Percentiles rank a stretch among this genome's conserved stretches.
phyloP scores from a whole-genome alignment of 1,140 invertebrate species.

The Anastrepha obliqua region DNA sequence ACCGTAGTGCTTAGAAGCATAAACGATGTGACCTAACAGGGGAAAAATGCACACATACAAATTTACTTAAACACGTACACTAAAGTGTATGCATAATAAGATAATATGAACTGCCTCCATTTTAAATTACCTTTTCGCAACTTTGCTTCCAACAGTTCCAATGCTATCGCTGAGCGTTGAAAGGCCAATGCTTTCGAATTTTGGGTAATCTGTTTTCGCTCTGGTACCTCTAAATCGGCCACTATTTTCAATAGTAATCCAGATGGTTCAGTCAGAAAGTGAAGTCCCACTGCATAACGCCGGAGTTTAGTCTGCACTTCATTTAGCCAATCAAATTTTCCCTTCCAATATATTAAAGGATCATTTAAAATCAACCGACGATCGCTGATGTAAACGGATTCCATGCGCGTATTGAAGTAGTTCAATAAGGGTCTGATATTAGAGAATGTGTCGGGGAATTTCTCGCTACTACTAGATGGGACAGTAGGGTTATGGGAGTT shows the following conservation, averaged over 20 bases:
- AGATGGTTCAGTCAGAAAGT: conserved; percentile 64
- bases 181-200: conserved; percentile 65
- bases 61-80: background rate
- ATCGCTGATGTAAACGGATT: conserved; percentile 62
- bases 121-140: conserved; percentile 39
- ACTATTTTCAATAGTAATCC: conserved; percentile 63
- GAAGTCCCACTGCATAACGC: conserved; percentile 60
- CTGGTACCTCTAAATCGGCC: conserved; percentile 60
- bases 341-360: conserved; percentile 64
- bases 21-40: conserved; percentile 61
- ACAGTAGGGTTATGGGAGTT: background rate
- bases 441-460: background rate
- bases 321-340: conserved; percentile 59
- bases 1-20: conserved; percentile 66
- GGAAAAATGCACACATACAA: background rate
- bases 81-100: background rate
- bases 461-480: background rate
- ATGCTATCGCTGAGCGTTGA: conserved; percentile 59
- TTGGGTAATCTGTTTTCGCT: conserved; percentile 40
- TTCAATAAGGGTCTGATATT: conserved; percentile 53
- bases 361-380: conserved; percentile 65
- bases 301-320: conserved; percentile 62
- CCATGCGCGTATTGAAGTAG: conserved; percentile 65
- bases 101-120: background rate
- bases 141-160: conserved; percentile 62